Percentiles rank a stretch among this genome's conserved stretches.
Conservation (phyloP, 2,113 vertebrate genomes). For the Vulpes ferrilata region DNA sequence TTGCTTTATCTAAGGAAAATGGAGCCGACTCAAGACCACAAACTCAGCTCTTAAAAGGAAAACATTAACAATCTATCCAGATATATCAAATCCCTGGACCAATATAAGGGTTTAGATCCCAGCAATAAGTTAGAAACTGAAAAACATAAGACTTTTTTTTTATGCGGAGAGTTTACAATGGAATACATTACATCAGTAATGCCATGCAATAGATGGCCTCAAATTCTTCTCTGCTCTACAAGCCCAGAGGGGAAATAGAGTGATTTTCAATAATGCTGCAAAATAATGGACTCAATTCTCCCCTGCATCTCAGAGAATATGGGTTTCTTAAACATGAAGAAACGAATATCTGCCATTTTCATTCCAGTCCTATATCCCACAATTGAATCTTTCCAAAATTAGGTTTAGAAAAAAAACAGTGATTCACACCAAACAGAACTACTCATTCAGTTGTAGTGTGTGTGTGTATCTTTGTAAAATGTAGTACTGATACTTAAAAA, state of each 20-base stretch:
- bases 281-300: conserved; percentile 62
- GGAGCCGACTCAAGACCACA: background rate
- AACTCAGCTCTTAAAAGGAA: conserved; percentile 15
- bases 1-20: background rate
- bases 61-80: conserved; percentile 1
- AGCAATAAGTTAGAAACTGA: background rate
- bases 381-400: conserved; percentile 68
- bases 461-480: background rate
- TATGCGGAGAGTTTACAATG: background rate
- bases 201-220: background rate
- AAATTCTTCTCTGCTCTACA: background rate
- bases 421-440: background rate
- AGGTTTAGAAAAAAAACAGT: conserved; percentile 1
- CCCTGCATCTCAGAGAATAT: conserved; percentile 44
- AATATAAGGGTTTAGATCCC: background rate
- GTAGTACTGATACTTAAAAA: background rate
- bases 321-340: conserved; percentile 60
- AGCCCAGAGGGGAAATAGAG: conserved; percentile 51
- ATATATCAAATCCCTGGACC: background rate
- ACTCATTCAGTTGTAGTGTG: background rate
- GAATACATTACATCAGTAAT: conserved; percentile 24
- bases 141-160: conserved; percentile 13
- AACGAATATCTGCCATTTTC: conserved; percentile 28
- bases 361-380: background rate
- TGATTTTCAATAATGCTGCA: conserved; percentile 52